Evolutionary conservation across 1,140 invertebrate genomes (phyloP), one percentile per base, ranked within the genome.

Genomic region (Drosophila santomea): DNA sequence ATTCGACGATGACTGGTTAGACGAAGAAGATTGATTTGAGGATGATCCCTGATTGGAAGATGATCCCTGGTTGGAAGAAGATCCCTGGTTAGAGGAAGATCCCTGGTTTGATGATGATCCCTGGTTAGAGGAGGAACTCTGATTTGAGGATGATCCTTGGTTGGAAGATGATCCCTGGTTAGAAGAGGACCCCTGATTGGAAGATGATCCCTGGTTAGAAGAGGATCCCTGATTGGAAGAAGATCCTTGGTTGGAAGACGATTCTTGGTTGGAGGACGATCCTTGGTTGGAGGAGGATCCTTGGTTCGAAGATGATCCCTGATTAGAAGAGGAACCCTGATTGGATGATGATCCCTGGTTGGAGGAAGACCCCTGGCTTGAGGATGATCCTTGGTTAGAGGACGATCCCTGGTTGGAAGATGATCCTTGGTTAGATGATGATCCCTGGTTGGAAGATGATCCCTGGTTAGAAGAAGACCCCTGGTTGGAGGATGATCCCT

Each of bases 101-200:
- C 47, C 64, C 10, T 85, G 78, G 8, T 56, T 74, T 0, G 81
- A 74, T 0, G 79, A 79, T 0, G 78, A 68, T 0, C 59, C 61
- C 11, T 82, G 77, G 3, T 69, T 77, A 0, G 80, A 71, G 0
- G 80, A 78, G 0, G 77, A 80, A 1, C 59, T 55, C 12, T 85
- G 73, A 15, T 62, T 82, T 0, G 75, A 79, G 0, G 79, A 74
- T 0, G 79, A 71, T 12, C 51, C 57, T 8, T 80, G 67, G 12
- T 51, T 81, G 0, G 69, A 74, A 0, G 79, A 78, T 0, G 80
- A 81, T 11, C 68, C 59, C 28, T 83, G 73, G 5, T 68, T 82
- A 0, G 79, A 77, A 0, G 80, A 74, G 0, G 75, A 74, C 0
- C 59, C 62, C 3, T 84, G 78, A 6, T 41, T 84, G 0, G 61